Evolutionary conservation across 2,797 vertebrate species (phyloP).

Genomic region (Spinibarbus caldwelli): DNA sequence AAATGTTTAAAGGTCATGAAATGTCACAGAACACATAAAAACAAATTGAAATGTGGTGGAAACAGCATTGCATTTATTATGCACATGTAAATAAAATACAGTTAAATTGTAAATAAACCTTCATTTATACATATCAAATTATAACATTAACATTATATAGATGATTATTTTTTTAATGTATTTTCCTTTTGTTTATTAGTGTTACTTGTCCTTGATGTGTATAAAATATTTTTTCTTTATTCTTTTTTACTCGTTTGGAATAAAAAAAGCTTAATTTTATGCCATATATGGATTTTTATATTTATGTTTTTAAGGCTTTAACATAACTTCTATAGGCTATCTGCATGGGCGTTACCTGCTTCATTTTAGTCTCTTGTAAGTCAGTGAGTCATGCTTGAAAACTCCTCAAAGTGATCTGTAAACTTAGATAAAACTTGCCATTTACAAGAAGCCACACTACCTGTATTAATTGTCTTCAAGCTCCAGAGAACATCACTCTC

Average conservation of each 20-base stretch:
- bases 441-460: conserved; percentile 31
- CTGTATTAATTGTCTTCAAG: conserved; percentile 39
- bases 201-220: background rate
- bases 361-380: conserved; percentile 1
- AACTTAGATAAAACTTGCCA: conserved; percentile 19
- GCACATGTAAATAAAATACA: no score
- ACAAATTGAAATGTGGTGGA: background rate
- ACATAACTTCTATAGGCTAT: background rate
- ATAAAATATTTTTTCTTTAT: background rate
- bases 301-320: background rate
- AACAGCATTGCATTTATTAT: background rate
- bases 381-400: conserved; percentile 31
- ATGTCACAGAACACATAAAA: background rate
- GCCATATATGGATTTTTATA: background rate
- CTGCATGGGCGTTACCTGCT: conserved; percentile 25
- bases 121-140: background rate
- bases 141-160: no score
- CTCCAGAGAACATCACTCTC: conserved; percentile 32
- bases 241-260: background rate
- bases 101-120: no score
- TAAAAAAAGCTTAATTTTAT: background rate
- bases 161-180: background rate
- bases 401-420: conserved; percentile 23
- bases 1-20: background rate
- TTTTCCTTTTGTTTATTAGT: background rate